These are phyloP conservation scores for Hypercompe scribonia DNA, from an alignment of 2,888 invertebrate species.

Conservation along the genomic window DNA sequence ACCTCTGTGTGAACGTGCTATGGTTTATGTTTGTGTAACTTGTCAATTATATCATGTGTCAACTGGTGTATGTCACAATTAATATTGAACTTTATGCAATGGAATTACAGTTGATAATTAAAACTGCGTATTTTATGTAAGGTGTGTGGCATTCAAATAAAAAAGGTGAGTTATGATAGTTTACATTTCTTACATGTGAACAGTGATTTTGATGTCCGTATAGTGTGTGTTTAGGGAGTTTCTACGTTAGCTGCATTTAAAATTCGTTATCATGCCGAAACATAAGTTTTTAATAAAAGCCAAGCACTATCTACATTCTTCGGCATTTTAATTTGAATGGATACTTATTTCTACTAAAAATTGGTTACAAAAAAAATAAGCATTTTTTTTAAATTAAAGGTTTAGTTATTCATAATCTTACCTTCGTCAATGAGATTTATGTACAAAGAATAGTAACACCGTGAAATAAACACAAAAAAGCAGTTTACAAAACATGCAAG, in stretches of 20 bases:
- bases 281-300: conserved; percentile 19
- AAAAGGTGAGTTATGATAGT: not conserved
- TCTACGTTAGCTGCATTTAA: not conserved
- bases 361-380: not conserved
- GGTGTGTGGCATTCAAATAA: not conserved
- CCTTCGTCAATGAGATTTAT: conserved; percentile 23
- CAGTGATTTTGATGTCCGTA: not conserved
- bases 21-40: conserved; percentile 15
- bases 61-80: not conserved
- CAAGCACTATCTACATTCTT: conserved; percentile 21
- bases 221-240: conserved; percentile 1
- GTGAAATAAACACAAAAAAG: conserved; percentile 36
- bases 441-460: conserved; percentile 23
- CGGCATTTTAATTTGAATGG: conserved; percentile 13
- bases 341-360: not conserved
- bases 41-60: not conserved
- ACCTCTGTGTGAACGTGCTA: conserved; percentile 20
- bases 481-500: conserved; percentile 44
- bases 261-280: conserved; percentile 16
- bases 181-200: not conserved
- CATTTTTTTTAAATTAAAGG: not conserved
- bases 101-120: not conserved
- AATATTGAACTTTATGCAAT: conserved; percentile 3
- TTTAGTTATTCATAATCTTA: conserved; percentile 22
- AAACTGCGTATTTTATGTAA: not conserved